Evolutionary conservation across 2,797 vertebrate genomes (phyloP).

Genomic region (Falco rusticolus): DNA sequence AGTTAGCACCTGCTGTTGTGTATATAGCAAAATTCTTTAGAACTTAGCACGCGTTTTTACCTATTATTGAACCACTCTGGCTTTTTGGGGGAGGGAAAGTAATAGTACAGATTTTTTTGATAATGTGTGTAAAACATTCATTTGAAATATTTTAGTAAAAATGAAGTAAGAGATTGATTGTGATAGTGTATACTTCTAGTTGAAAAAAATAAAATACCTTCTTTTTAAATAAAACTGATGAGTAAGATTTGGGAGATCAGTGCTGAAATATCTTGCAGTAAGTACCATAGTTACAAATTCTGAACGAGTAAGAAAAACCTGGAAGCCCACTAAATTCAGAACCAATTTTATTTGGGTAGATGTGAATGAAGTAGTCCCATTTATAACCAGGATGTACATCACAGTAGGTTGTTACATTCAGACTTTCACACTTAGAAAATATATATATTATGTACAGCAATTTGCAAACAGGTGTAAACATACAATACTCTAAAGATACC

Average conservation of each 20-base stretch:
- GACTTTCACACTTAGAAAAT: conserved; percentile 79
- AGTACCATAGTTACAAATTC: not conserved
- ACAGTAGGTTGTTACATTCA: conserved; percentile 78
- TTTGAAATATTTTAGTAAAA: conserved; percentile 85
- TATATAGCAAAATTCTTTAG: conserved; percentile 79
- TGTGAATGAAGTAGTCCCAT: conserved; percentile 64
- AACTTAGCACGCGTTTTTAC: conserved; percentile 81
- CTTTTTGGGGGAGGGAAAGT: conserved; percentile 62
- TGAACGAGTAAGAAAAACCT: not conserved
- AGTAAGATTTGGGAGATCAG: not conserved
- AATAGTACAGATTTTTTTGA: conserved; percentile 80
- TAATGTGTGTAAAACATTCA: conserved; percentile 82
- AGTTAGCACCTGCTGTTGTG: conserved; percentile 67
- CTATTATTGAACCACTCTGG: conserved; percentile 75
- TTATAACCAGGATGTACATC: conserved; percentile 76
- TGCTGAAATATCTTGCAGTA: not conserved
- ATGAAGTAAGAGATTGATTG: conserved; percentile 77
- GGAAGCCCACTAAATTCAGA: conserved; percentile 58
- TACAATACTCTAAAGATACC: conserved; percentile 74
- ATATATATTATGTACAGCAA: conserved; percentile 80
- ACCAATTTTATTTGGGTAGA: conserved; percentile 75
- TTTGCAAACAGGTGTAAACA: conserved; percentile 78
- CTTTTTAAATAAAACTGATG: conserved; percentile 72
- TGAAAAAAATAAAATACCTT: conserved; percentile 84
- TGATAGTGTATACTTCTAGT: conserved; percentile 85